phyloP scores from a whole-genome alignment of 1,140 invertebrate genomes.

The Drosophila aff. region DNA sequence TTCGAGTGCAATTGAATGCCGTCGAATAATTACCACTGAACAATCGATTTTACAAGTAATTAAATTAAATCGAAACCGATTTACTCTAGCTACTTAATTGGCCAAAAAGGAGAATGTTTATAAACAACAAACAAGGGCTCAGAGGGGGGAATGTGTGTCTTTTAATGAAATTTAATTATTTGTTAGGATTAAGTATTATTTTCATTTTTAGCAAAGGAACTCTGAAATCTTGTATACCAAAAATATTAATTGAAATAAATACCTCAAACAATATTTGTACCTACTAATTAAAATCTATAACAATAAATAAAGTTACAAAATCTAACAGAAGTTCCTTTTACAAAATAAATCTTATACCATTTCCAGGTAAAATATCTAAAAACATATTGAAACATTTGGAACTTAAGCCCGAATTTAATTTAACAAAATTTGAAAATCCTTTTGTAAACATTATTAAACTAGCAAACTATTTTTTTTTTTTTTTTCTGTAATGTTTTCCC shows the following conservation, averaged over 20 bases:
- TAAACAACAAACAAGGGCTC: not conserved
- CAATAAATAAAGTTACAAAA: not conserved
- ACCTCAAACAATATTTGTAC: not conserved
- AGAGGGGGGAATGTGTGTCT: too few species aligned
- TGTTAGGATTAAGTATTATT: not conserved
- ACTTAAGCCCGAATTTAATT: not conserved
- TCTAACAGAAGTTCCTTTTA: not conserved
- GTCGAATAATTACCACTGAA: slow-evolving; percentile 15
- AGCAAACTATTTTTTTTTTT: not conserved
- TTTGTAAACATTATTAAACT: not conserved
- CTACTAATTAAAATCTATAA: not conserved
- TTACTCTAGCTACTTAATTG: not conserved
- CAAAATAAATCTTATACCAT: not conserved
- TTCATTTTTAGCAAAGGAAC: not conserved
- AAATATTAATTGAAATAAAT: too few species aligned
- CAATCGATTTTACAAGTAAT: slow-evolving; percentile 26
- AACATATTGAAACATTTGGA: too few species aligned
- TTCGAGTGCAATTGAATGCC: slow-evolving; percentile 30
- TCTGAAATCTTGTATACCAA: too few species aligned
- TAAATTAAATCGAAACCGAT: slow-evolving; percentile 13
- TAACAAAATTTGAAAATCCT: too few species aligned
- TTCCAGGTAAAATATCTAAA: not conserved
- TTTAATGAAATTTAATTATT: not conserved
- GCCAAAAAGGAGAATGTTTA: not conserved
- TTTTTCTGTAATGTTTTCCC: not conserved